These are phyloP conservation scores for Crossaster papposus DNA, from an alignment of 53 echinoderm and acorn worm genomes.

Conservation along the genomic window DNA sequence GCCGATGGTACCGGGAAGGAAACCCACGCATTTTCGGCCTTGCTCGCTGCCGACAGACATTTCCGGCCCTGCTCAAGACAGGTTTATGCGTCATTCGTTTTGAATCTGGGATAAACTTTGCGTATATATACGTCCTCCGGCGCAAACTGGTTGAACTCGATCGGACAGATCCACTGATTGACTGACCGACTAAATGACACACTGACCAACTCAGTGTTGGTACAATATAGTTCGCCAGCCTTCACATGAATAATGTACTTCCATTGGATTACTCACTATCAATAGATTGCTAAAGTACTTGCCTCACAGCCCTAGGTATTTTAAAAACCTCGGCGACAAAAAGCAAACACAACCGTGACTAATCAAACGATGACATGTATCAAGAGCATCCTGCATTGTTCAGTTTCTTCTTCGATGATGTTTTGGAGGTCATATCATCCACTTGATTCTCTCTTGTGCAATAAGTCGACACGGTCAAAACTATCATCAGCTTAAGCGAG, in stretches of 20 bases:
- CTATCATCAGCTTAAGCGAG: not conserved
- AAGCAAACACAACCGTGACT: not conserved
- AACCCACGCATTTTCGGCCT: too few species aligned
- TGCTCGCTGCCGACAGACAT: too few species aligned
- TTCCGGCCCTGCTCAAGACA: too few species aligned
- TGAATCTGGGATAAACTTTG: too few species aligned
- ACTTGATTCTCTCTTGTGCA: not conserved
- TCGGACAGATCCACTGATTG: too few species aligned
- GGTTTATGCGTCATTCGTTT: too few species aligned
- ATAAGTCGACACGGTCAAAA: not conserved
- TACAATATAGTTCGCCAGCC: not conserved
- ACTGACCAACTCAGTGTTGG: not conserved
- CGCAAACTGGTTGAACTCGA: too few species aligned
- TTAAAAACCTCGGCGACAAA: not conserved
- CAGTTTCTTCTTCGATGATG: not conserved
- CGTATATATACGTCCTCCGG: too few species aligned
- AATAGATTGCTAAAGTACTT: not conserved
- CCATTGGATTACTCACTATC: not conserved
- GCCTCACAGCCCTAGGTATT: not conserved
- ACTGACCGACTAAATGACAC: not conserved
- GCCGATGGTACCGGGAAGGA: too few species aligned
- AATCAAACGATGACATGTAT: not conserved
- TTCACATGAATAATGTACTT: not conserved
- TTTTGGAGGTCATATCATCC: not conserved
- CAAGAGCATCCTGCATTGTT: not conserved